phyloP scores from a whole-genome alignment of 2,888 invertebrate species.

The Pecten maximus region DNA sequence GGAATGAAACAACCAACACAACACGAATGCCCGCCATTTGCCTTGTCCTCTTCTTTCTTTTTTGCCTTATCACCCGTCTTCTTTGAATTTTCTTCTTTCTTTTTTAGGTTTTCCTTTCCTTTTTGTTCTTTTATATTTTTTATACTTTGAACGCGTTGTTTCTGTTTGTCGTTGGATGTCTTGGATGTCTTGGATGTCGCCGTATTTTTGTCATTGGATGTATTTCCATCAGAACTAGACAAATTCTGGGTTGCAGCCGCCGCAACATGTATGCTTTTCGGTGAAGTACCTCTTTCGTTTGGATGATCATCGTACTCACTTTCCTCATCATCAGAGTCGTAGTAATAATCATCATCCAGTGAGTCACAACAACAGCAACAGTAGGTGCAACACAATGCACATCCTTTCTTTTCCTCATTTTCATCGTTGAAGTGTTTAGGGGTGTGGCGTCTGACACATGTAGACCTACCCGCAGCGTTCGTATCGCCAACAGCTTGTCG shows the following conservation, averaged over 20 bases:
- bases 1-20: background rate
- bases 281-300: background rate
- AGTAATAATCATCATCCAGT: background rate
- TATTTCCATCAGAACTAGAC: background rate
- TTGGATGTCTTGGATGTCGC: background rate
- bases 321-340: conserved; percentile 7
- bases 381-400: background rate
- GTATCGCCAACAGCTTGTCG: background rate
- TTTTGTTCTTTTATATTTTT: background rate
- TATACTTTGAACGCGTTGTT: background rate
- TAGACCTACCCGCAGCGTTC: background rate
- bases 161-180: background rate
- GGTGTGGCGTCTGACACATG: background rate
- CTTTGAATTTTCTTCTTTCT: background rate
- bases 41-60: background rate
- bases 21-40: background rate
- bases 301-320: background rate
- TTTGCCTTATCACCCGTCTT: background rate
- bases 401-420: background rate
- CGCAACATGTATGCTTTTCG: background rate
- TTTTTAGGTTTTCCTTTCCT: background rate
- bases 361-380: background rate
- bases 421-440: background rate
- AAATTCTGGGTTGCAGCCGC: background rate
- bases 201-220: background rate